These are phyloP conservation scores for Bombus balteatus DNA, from an alignment of 1,140 invertebrate genomes.

Conservation along the genomic window DNA sequence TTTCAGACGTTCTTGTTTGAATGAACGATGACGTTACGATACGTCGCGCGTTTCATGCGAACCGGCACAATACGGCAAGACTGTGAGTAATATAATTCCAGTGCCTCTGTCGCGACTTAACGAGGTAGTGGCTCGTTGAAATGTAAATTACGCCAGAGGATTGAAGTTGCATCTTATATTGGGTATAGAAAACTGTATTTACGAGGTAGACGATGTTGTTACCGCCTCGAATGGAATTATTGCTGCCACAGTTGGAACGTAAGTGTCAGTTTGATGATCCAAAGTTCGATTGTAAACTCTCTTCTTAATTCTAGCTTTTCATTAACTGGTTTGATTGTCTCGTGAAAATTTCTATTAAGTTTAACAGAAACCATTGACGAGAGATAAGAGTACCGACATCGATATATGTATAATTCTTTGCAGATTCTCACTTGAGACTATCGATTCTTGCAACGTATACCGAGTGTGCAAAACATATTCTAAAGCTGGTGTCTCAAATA, in stretches of 20 bases:
- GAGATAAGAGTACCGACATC: not conserved
- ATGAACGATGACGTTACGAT: conserved; percentile 17
- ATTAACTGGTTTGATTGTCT: not conserved
- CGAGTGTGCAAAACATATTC: not conserved
- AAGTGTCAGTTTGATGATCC: not conserved
- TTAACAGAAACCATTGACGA: too few relatives aligned
- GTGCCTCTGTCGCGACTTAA: conserved; percentile 22
- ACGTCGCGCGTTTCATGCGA: conserved; percentile 7
- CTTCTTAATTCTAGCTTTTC: not conserved
- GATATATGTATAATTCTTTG: not conserved
- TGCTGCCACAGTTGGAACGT: not conserved
- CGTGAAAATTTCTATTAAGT: not conserved
- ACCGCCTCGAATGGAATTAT: conserved; percentile 12
- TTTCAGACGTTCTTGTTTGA: conserved; percentile 3
- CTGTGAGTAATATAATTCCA: conserved; percentile 23
- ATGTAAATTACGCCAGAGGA: conserved; percentile 30
- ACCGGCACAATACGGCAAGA: not conserved
- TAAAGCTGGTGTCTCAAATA: not conserved
- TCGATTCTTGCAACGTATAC: not conserved
- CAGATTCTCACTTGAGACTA: not conserved
- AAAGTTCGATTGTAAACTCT: not conserved
- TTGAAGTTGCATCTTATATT: conserved; percentile 26
- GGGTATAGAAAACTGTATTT: conserved; percentile 31
- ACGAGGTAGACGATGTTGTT: conserved; percentile 24
- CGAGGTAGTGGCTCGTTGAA: conserved; percentile 24